Evolutionary conservation across 2,113 vertebrate genomes (phyloP).

Genomic region (human (Homo sapiens)): DNA sequence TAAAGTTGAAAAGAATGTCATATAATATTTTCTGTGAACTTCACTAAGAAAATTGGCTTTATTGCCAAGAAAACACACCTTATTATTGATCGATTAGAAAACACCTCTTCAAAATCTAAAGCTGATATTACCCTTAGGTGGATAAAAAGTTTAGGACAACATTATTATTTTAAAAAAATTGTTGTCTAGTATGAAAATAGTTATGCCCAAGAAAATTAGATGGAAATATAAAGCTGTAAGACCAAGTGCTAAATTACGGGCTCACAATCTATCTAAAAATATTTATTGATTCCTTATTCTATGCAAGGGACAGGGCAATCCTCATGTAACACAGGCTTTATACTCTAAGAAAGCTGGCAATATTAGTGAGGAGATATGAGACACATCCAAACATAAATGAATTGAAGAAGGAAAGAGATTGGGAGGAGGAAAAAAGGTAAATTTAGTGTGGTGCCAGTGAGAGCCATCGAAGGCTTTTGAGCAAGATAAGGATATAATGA

Average conservation of each 20-base stretch:
- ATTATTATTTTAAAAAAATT: neutral
- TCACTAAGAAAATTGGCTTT: neutral
- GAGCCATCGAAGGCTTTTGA: neutral
- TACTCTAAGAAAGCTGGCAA: neutral
- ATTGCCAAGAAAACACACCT: neutral
- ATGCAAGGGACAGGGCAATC: neutral
- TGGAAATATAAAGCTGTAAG: slow-evolving; percentile 35
- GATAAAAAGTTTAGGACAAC: neutral
- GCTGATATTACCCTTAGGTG: neutral
- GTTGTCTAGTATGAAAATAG: neutral
- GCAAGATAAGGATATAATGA: slow-evolving; percentile 22
- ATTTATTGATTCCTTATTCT: slow-evolving; percentile 25
- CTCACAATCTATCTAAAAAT: neutral
- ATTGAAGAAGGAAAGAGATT: slow-evolving; percentile 23
- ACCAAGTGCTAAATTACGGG: slow-evolving; percentile 1
- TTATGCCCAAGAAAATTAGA: neutral
- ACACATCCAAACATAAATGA: neutral
- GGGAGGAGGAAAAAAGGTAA: neutral
- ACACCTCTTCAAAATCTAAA: neutral
- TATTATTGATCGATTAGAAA: neutral
- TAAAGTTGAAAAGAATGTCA: neutral
- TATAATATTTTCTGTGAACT: neutral
- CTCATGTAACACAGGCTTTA: neutral
- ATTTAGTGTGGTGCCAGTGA: neutral
- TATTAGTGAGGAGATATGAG: neutral